These are phyloP conservation scores for Urocolius indicus DNA, from an alignment of 2,113 vertebrate species.

Conservation along the genomic window DNA sequence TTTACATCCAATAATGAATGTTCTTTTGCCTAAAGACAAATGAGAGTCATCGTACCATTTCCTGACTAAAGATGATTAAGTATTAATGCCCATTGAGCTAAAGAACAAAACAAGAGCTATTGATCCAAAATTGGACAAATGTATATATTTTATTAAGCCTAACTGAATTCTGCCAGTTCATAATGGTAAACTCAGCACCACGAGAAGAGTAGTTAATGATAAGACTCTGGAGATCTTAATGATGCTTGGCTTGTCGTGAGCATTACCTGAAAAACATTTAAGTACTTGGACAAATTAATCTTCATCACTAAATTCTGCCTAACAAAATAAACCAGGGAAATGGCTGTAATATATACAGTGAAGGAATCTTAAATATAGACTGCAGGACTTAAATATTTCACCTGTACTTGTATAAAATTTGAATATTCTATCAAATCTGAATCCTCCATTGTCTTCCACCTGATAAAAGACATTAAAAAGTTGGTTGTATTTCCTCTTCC, in stretches of 20 bases:
- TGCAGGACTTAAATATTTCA: background rate
- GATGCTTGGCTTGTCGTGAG: slow-evolving; percentile 36
- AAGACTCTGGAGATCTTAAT: slow-evolving; percentile 35
- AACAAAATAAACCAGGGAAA: slow-evolving; percentile 36
- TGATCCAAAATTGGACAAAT: slow-evolving; percentile 36
- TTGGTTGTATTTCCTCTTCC: background rate
- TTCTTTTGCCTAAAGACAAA: slow-evolving; percentile 28
- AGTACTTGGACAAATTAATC: slow-evolving; percentile 46
- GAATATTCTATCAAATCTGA: background rate
- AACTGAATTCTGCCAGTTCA: background rate
- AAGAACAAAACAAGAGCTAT: slow-evolving; percentile 36
- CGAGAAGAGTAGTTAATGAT: slow-evolving; percentile 33
- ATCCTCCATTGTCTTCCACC: background rate
- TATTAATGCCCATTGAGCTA: slow-evolving; percentile 13
- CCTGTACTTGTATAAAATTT: background rate
- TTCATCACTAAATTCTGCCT: slow-evolving; percentile 22
- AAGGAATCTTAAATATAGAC: background rate
- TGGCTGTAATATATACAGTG: background rate
- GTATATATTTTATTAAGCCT: slow-evolving; percentile 4
- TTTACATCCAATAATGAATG: slow-evolving; percentile 39
- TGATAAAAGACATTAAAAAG: background rate
- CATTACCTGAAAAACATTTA: slow-evolving; percentile 33
- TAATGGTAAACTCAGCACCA: background rate
- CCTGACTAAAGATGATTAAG: slow-evolving; percentile 58
- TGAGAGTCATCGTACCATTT: background rate